These are phyloP conservation scores for Seira ritae DNA, from an alignment of 2,888 invertebrate genomes.

Conservation along the genomic window DNA sequence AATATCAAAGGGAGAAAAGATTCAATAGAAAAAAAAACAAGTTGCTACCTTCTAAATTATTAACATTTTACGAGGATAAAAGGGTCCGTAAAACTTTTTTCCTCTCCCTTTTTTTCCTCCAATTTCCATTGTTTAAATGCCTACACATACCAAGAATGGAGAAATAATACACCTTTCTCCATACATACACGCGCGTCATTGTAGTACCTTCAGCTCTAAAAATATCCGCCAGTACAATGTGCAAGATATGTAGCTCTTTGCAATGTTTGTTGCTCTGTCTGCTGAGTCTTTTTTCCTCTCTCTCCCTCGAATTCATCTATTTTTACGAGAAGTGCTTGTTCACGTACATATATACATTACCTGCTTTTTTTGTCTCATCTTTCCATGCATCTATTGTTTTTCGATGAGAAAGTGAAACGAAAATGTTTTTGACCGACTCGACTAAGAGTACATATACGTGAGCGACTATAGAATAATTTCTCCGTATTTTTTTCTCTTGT, in stretches of 20 bases:
- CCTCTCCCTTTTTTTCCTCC: conserved; percentile 3
- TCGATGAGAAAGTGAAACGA: background rate
- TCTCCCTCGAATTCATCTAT: background rate
- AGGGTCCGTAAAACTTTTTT: conserved; percentile 27
- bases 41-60: conserved; percentile 57
- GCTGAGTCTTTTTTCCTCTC: background rate
- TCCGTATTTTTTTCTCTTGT: background rate
- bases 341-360: background rate
- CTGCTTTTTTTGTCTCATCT: background rate
- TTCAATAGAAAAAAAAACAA: conserved; percentile 20
- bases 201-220: background rate
- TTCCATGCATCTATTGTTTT: conserved; percentile 2
- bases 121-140: conserved; percentile 21
- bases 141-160: background rate
- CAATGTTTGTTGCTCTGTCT: conserved; percentile 13
- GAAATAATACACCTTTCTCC: conserved; percentile 12
- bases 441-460: background rate
- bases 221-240: background rate
- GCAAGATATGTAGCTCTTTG: background rate
- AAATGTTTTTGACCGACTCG: background rate
- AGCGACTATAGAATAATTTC: background rate
- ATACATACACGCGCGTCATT: too few species aligned
- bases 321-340: conserved; percentile 5
- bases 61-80: conserved; percentile 60
- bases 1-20: background rate